Evolutionary conservation across 1,140 invertebrate species (phyloP), one percentile per base, ranked within the genome.

Genomic region (Maconellicoccus hirsutus): DNA sequence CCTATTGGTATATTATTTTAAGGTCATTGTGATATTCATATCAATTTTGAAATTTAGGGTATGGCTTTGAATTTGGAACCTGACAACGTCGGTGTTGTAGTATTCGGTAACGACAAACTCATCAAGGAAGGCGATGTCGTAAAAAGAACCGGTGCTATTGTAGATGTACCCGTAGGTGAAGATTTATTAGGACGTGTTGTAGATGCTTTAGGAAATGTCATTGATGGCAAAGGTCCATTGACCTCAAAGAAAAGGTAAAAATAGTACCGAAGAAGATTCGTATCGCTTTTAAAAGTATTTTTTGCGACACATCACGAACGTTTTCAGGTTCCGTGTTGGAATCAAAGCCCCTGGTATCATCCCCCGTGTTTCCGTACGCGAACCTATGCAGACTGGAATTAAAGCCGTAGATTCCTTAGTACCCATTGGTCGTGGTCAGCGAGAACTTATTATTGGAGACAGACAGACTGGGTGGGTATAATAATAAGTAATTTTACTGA

Each of bases 51-150:
- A 75, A 78, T 76, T 25, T 77, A 94, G 91, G 97, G 98, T 83
- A 99, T 99, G 98, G 97, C 98, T 76, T 87, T 99, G 79, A 99
- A 99, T 83, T 98, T 99, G 89, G 98, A 99, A 81, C 90, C 96
- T 74, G 98, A 99, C 84, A 99, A 99, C 79, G 98, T 99, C 73
- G 98, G 98, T 92, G 96, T 99, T 83, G 98, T 99, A 80, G 97
- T 99, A 71, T 99, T 99, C 81, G 98, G 98, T 94, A 99, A 99
- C 81, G 98, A 99, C 82, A 98, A 95, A 81, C 86, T 97, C 70
- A 99, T 99, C 83, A 96, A 96, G 79, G 96, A 99, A 85, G 98
- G 96, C 71, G 98, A 99, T 82, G 93, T 99, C 77, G 98, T 99
- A 63, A 99, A 99, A 83, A 88, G 98, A 88, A 99, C 98, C 75